These are phyloP conservation scores for Cyrtorhinus lividipennis DNA, from an alignment of 1,140 invertebrate genomes.

Conservation along the genomic window DNA sequence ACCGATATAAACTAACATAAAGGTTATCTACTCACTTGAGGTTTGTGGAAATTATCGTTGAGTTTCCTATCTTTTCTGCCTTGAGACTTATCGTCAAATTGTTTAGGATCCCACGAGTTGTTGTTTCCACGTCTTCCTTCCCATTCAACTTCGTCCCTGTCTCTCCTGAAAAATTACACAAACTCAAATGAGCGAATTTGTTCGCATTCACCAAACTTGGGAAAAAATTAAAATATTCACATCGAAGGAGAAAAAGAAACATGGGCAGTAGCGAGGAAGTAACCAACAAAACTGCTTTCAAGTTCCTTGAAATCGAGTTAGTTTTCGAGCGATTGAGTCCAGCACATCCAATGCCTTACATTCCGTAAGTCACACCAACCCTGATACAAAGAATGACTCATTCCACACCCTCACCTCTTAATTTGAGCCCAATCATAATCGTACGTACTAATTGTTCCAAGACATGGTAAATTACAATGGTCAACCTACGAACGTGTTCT, in stretches of 20 bases:
- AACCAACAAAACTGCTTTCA: no score
- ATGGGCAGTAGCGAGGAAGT: no score
- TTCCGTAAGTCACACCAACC: no score
- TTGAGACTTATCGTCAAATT: conserved; percentile 10
- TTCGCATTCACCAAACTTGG: not conserved
- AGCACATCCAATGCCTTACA: not conserved
- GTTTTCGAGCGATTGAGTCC: no score
- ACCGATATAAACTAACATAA: no score
- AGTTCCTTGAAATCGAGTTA: no score
- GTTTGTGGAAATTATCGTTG: not conserved
- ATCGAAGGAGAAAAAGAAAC: no score
- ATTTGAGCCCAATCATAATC: not conserved
- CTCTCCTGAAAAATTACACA: not conserved
- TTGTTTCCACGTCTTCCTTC: not conserved
- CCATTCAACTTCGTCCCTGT: conserved; percentile 14
- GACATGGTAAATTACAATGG: not conserved
- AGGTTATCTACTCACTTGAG: not conserved
- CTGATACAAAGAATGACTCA: no score
- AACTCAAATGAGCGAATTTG: not conserved
- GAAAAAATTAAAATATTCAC: not conserved
- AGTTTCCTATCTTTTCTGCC: conserved; percentile 9
- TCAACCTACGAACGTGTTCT: not conserved
- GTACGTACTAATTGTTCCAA: not conserved
- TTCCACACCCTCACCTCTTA: no score
- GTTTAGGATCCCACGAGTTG: conserved; percentile 9